Percentiles rank a stretch among this genome's conserved stretches.
Evolutionary conservation across 2,797 vertebrate species (phyloP).

Genomic region (Columba guinea): DNA sequence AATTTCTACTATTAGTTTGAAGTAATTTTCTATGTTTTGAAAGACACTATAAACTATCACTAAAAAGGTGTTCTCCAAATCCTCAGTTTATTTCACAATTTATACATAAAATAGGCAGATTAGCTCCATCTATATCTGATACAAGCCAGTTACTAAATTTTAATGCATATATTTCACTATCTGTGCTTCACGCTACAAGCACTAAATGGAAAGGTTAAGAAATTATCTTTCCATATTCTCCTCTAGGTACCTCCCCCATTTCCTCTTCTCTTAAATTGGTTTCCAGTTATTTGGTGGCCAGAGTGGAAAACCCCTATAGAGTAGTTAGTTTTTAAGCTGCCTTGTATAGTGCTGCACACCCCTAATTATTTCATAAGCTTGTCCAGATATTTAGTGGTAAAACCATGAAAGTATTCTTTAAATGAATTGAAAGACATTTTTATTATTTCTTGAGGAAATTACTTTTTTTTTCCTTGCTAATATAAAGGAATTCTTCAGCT

Average conservation of each 20-base stretch:
- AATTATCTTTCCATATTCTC: background rate
- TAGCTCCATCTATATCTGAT: background rate
- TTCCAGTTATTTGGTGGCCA: background rate
- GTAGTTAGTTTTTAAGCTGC: background rate
- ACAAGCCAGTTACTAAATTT: background rate
- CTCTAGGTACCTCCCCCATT: background rate
- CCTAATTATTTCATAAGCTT: background rate
- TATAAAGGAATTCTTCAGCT: background rate
- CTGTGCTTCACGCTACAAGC: background rate
- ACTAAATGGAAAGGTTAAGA: background rate
- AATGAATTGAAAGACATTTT: background rate
- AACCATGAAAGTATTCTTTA: background rate
- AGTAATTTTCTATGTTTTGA: background rate
- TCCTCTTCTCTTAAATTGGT: background rate
- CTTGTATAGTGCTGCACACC: background rate
- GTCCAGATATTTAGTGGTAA: background rate
- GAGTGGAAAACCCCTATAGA: background rate
- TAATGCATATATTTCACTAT: background rate
- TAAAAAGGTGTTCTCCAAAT: background rate
- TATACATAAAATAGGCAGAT: background rate
- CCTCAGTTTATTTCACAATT: background rate
- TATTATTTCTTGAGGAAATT: background rate
- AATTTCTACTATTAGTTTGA: background rate
- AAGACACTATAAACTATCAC: background rate
- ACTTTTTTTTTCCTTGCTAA: background rate